Base-by-base conservation (phyloP, 2,797 vertebrate genomes). In the Alcedo quadribrachys region DNA sequence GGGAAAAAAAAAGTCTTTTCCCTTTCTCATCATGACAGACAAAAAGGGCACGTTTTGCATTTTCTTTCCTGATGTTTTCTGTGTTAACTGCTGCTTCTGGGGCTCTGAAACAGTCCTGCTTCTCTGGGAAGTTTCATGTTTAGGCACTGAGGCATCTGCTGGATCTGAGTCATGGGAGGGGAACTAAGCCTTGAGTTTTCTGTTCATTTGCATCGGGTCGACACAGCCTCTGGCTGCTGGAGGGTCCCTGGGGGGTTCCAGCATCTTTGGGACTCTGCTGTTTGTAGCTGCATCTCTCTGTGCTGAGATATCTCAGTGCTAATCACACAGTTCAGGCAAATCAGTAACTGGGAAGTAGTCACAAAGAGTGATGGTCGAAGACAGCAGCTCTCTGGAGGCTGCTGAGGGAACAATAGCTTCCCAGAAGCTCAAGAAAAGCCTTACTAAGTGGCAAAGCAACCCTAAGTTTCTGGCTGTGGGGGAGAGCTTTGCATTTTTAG, bases 401-500 rank as follows among this genome's bases (percentile, higher is more conserved):
- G 70, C 78, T 80, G 75, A 68, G 85, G 46, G 57, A 85, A 95
- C 68, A 92, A 48, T 37, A 81, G 62, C 45, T 60, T 70, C 82
- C 63, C 77, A 87, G 78, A 79, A 93, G 57, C 85, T 92, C 63
- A 17, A 84, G 32, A 67, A 55, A 28, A 90, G 6, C 8, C 54
- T 75, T 54, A 25, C 54, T 22, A 48, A 73, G 60, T 65, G 46
- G 50, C 50, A 90, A 70, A 87, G 15, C 60, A 75, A 17, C 68
- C 48, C 51, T 45, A 22, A 63, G 37, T 4, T 42, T n/a, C 25
- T 42, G 20, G n/a, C 32, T 71, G 68, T 43, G 62, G 78, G 58
- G 33, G 8, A 40, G 14, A 28, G 9, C 75, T 87, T 53, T 80
- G 48, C 25, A 8, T 78, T 65, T 75, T 75, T 43, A 83, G 25